Conservation (phyloP, 2,888 invertebrate species). For the Perizoma flavofasciatum region DNA sequence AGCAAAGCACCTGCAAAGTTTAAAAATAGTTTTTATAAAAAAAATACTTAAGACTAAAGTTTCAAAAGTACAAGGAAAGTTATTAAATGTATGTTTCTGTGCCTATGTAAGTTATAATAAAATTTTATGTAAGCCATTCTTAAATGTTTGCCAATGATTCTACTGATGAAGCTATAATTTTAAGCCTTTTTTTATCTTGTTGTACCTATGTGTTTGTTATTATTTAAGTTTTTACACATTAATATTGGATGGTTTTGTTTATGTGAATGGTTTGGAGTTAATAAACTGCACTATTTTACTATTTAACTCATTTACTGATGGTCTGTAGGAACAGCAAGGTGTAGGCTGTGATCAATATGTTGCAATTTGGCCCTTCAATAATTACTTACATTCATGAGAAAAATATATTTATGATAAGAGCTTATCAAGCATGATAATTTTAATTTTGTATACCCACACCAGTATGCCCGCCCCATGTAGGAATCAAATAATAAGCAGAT, state of each 20-base stretch:
- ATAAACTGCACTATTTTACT: constrained; percentile 9
- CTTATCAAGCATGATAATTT: background rate
- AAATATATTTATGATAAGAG: no score
- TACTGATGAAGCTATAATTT: background rate
- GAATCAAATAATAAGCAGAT: background rate
- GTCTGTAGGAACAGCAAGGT: no score
- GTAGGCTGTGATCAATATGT: no score
- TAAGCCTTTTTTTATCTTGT: background rate
- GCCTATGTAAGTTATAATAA: background rate
- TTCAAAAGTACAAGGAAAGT: background rate
- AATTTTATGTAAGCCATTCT: background rate
- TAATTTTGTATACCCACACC: no score
- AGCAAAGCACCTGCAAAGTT: background rate
- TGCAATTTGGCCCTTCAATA: no score
- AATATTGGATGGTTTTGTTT: background rate
- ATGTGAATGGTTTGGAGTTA: constrained; percentile 8
- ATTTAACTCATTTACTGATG: background rate
- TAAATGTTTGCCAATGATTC: background rate
- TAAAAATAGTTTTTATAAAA: no score
- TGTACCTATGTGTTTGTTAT: background rate
- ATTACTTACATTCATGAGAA: no score
- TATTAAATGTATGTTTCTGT: background rate
- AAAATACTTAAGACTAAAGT: background rate
- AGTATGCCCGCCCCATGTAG: background rate
- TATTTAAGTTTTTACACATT: constrained; percentile 1